Evolutionary conservation across 1,140 invertebrate species (phyloP), one percentile per base, ranked within the genome.

Genomic region (Ips nitidus): DNA sequence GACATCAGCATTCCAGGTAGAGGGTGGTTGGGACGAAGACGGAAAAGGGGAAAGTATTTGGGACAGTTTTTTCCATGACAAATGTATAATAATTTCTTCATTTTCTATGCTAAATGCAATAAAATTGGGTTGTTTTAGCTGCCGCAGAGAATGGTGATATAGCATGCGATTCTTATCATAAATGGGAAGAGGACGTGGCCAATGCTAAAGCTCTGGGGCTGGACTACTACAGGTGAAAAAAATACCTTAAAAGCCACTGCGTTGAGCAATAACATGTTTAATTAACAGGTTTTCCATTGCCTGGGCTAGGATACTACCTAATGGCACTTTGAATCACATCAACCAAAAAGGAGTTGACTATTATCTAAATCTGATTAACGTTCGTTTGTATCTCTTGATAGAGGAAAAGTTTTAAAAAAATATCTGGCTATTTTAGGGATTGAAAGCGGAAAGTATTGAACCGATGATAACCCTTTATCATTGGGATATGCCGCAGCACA

Each of bases 401-500:
- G n/a, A n/a, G 4, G 4, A 55, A 55, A 55, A 37, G 52, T 22
- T 50, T 50, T 50, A 6, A 69, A 69, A 6, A 3, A 41, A 1
- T 40, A 50, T 56, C 38, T 40, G 7, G 38, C 8, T 36, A 38
- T 62, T 61, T 40, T 42, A 69, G 67, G 59, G 39, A 37, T 82
- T 88, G 74, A 89, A 81, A 5, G 72, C 58, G 45, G 81, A 83
- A 52, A 75, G 75, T 2, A 86, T 88, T 39, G 73, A 83, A 68
- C 87, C 88, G 1, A 86, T 88, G 84, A 87, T 89, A 0, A 90
- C 88, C 0, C 83, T 91, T 22, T 90, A 89, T 74, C 88, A 90
- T 71, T 91, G 89, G 88, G 90, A 91, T 66, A 77, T 90, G 52
- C 90, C 89, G 0, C 83, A 88, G 70, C 79, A 80, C 36, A 70